Evolutionary conservation across 2,113 vertebrate species (phyloP), one percentile per base, ranked within the genome.

Genomic region (Ptyas mucosa): DNA sequence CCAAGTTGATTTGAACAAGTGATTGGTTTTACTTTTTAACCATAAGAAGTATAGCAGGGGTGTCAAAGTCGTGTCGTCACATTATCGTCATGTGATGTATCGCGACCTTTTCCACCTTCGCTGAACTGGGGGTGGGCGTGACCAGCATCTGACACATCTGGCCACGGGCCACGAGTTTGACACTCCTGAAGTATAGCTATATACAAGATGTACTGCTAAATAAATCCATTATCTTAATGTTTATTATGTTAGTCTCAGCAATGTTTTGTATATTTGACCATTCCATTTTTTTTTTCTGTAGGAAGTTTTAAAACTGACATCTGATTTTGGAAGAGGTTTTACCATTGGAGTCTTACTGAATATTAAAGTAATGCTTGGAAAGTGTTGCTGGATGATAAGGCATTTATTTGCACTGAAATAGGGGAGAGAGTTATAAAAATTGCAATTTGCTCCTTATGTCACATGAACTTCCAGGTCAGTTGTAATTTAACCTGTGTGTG

Each of bases 221-320:
- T 85, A 43, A 85, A 39, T 54, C 53, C 15, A 54, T 54, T 54
- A 53, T 3, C 52, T 53, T 53, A 53, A 0, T 57, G 55, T 23
- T 57, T 23, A 57, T 57, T 57, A 57, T 57, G 55, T 57, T 85
- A 91, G 87, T 58, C 92, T 93, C 91, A 5, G 52, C 55, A 75
- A 29, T 21, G 55, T 39, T 52, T 95, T 88, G 89, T 93, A 92
- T 93, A 51, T 95, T 15, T 69, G 58, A 90, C 93, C 11, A n/a
- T 90, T 49, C 51, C 93, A 95, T 89, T 81, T 91, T 94, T 90
- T 90, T 1, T 29, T 81, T 3, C 55, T 53, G 94, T 93, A 94
- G 52, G 94, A 96, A 93, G 46, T 95, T 95, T 89, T 55, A 53
- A 87, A 23, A 87, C 85, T 92, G 92, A 95, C 96, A 96, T 87